Evolutionary conservation across 2,797 vertebrate genomes (phyloP).

Genomic region (Helostoma temminkii): DNA sequence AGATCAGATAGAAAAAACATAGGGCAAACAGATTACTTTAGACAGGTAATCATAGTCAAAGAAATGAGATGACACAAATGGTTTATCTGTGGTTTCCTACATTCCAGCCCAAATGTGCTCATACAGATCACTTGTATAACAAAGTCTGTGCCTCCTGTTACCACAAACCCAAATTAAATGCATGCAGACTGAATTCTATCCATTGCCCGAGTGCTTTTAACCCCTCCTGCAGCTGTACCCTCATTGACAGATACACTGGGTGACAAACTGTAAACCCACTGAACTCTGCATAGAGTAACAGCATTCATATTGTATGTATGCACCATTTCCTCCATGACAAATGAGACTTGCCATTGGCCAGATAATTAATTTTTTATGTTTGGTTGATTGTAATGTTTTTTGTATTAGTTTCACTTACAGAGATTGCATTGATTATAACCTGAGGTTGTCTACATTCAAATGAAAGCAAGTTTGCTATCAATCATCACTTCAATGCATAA

Average conservation of each 20-base stretch:
- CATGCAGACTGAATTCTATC: constrained; percentile 49
- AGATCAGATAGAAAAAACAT: constrained; percentile 8
- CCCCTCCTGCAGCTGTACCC: constrained; percentile 21
- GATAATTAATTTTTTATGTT: constrained; percentile 30
- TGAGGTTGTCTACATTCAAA: constrained; percentile 27
- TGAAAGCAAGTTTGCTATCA: constrained; percentile 48
- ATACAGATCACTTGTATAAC: constrained; percentile 38
- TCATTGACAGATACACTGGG: constrained; percentile 20
- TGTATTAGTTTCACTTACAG: constrained; percentile 50
- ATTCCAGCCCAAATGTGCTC: constrained; percentile 27
- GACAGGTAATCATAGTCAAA: constrained; percentile 62
- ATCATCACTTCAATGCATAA: constrained; percentile 44
- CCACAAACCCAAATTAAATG: constrained; percentile 53
- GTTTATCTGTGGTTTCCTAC: constrained; percentile 57
- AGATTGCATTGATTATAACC: constrained; percentile 52
- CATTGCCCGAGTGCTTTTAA: constrained; percentile 44
- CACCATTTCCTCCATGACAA: constrained; percentile 38
- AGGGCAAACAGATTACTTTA: constrained; percentile 34
- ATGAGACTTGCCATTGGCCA: constrained; percentile 34
- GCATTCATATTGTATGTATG: constrained; percentile 19
- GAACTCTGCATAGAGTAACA: constrained; percentile 31
- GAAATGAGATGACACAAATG: constrained; percentile 66
- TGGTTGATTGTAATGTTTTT: constrained; percentile 36
- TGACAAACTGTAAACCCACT: constrained; percentile 52
- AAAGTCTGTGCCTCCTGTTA: constrained; percentile 29